A percentile compares a stretch with the other conserved stretches of the same genome.
phyloP scores from a whole-genome alignment of 1,140 invertebrate genomes.

The Pentalonia nigronervosa region DNA sequence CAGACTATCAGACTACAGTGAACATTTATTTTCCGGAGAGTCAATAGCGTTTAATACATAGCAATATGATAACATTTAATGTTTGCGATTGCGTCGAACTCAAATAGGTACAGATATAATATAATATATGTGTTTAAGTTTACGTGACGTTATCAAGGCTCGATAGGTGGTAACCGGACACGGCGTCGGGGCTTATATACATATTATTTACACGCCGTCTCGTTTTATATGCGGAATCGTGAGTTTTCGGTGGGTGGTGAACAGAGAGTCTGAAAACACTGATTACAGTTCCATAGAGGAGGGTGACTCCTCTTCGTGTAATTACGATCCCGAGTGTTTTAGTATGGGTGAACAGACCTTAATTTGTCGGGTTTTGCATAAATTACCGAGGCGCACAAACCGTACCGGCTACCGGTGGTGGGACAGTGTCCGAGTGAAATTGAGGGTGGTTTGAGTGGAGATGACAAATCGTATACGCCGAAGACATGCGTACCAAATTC shows the following conservation, averaged over 20 bases:
- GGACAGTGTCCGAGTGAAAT: neutral
- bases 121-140: neutral
- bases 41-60: neutral
- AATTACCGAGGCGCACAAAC: slow-evolving; percentile 6
- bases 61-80: neutral
- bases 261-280: neutral
- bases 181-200: neutral
- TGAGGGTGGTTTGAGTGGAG: no score
- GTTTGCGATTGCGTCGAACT: neutral
- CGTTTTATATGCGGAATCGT: neutral
- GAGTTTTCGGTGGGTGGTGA: neutral
- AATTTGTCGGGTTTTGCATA: slow-evolving; percentile 50
- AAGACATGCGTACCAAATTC: neutral
- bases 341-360: slow-evolving; percentile 18
- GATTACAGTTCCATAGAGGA: neutral
- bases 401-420: neutral
- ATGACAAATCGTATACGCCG: neutral
- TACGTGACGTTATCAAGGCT: neutral
- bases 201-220: neutral
- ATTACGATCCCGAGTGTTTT: slow-evolving; percentile 19
- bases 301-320: neutral
- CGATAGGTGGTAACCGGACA: neutral
- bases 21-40: neutral
- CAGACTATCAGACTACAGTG: neutral
- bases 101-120: neutral